Percentiles rank a stretch among this genome's conserved stretches.
Evolutionary conservation across 2,888 invertebrate species (phyloP).

Genomic region (Trachelus iudaicus): DNA sequence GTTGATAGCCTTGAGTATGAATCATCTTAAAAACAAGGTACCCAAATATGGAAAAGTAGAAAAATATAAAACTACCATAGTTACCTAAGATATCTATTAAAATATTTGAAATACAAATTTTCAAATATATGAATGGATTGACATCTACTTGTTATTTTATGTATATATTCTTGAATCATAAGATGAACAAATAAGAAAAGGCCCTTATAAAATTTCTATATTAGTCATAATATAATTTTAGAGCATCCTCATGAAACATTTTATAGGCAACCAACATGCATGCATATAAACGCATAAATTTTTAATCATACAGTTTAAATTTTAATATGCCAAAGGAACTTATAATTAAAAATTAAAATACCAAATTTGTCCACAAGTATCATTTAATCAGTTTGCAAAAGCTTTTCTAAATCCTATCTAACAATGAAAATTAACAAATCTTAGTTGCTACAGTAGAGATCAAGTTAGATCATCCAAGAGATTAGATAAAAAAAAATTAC

Average conservation of each 20-base stretch:
- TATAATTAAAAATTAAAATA: background rate
- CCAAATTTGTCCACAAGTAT: background rate
- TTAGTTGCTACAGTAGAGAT: background rate
- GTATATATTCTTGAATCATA: background rate
- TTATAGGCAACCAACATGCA: background rate
- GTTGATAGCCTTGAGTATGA: constrained; percentile 18
- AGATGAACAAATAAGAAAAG: background rate
- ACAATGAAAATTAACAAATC: background rate
- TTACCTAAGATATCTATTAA: background rate
- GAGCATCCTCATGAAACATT: background rate
- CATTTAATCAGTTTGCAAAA: background rate
- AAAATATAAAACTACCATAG: background rate
- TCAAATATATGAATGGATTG: background rate
- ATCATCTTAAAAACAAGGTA: constrained; percentile 16
- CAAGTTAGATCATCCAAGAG: background rate
- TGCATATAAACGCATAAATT: background rate
- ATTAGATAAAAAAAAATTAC: background rate
- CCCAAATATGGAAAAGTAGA: constrained; percentile 18
- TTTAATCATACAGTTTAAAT: background rate
- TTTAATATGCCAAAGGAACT: background rate
- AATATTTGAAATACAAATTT: background rate
- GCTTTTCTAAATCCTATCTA: background rate
- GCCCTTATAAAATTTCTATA: background rate
- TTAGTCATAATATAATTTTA: background rate
- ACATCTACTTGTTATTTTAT: background rate